Evolutionary conservation across 2,888 invertebrate species (phyloP).

Genomic region (Ernsta delagoae): DNA sequence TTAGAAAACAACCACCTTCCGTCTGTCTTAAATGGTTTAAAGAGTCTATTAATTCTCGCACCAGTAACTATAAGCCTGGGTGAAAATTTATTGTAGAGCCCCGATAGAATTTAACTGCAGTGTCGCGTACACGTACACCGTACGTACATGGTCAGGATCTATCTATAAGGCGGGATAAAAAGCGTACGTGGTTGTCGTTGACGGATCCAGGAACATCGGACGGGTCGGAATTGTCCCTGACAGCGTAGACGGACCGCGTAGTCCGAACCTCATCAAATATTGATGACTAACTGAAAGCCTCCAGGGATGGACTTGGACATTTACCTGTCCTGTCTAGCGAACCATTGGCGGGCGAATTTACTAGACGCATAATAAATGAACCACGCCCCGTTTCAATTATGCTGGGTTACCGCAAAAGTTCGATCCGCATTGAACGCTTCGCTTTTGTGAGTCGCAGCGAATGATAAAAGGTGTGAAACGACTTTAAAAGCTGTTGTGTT

Average conservation of each 20-base stretch:
- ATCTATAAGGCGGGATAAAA: constrained; percentile 12
- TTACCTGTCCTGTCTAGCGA: too few species aligned
- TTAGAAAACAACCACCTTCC: too few species aligned
- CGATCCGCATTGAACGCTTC: too few species aligned
- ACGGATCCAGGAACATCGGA: constrained; percentile 22
- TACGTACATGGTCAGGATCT: neutral
- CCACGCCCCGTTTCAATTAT: too few species aligned
- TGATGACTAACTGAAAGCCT: too few species aligned
- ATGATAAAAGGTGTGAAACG: too few species aligned
- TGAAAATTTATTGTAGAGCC: neutral
- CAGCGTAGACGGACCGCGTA: constrained; percentile 27
- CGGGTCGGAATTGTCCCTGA: constrained; percentile 18
- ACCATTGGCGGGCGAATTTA: too few species aligned
- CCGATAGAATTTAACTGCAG: constrained; percentile 12
- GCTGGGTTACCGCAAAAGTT: too few species aligned
- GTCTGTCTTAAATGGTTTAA: neutral
- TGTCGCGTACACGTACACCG: neutral
- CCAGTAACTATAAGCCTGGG: neutral
- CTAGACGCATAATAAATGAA: too few species aligned
- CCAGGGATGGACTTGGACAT: too few species aligned
- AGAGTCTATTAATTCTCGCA: constrained; percentile 11
- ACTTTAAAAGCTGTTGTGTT: too few species aligned
- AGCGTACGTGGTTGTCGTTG: constrained; percentile 22
- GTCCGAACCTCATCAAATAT: constrained; percentile 70
- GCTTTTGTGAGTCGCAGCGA: too few species aligned